phyloP scores from a whole-genome alignment of 2,113 vertebrate genomes.

The Microtus richardsoni region DNA sequence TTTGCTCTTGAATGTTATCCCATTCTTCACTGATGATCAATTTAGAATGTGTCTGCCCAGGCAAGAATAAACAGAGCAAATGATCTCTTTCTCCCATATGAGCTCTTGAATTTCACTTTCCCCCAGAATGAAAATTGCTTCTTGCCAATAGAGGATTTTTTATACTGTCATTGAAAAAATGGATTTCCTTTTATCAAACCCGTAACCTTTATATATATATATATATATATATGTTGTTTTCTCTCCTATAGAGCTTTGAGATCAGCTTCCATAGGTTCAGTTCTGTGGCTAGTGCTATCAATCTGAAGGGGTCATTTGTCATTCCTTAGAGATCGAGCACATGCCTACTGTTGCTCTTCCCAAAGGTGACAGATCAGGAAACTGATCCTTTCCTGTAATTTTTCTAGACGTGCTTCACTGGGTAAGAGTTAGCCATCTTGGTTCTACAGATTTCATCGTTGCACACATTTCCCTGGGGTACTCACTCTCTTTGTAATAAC shows the following conservation, averaged over 20 bases:
- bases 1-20: constrained; percentile 65
- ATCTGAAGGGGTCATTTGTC: constrained; percentile 38
- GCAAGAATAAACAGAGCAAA: constrained; percentile 72
- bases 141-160: constrained; percentile 72
- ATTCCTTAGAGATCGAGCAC: not conserved
- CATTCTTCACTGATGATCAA: constrained; percentile 68
- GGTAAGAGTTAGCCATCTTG: not conserved
- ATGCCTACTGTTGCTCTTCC: not conserved
- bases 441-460: not conserved
- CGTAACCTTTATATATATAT: constrained; percentile 56
- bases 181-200: constrained; percentile 71
- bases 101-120: constrained; percentile 75
- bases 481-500: not conserved
- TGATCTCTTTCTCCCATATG: constrained; percentile 66
- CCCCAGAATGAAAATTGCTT: constrained; percentile 69
- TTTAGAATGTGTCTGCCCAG: constrained; percentile 74
- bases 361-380: not conserved
- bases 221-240: constrained; percentile 58
- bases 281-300: constrained; percentile 15
- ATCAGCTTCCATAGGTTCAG: constrained; percentile 24
- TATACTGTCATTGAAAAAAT: constrained; percentile 75
- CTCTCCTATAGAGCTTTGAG: constrained; percentile 18
- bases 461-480: not conserved
- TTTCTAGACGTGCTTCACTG: not conserved
- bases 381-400: constrained; percentile 22